Evolutionary conservation across 1,140 invertebrate genomes (phyloP).

Genomic region (Sinonovacula constricta): DNA sequence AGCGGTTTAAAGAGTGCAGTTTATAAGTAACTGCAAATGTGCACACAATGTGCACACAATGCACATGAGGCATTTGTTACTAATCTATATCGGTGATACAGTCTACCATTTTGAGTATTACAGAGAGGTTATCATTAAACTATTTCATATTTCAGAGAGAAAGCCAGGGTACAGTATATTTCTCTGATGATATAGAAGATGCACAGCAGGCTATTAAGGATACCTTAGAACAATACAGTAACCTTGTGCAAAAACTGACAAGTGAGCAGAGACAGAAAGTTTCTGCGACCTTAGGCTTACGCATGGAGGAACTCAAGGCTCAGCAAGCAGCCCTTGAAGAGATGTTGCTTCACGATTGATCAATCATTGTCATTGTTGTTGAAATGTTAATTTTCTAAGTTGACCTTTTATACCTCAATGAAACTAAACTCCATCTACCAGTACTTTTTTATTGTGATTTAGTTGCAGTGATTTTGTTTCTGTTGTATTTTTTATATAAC

Average conservation of each 20-base stretch:
- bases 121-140: too few species aligned
- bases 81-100: too few species aligned
- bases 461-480: background rate
- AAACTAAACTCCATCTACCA: too few species aligned
- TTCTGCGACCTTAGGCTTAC: constrained; percentile 57
- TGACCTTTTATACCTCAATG: too few species aligned
- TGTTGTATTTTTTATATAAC: background rate
- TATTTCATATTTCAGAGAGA: constrained; percentile 67
- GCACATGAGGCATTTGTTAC: too few species aligned
- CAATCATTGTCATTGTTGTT: background rate
- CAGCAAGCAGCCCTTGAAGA: constrained; percentile 62
- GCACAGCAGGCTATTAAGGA: constrained; percentile 59
- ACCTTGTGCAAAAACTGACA: constrained; percentile 51
- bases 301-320: constrained; percentile 68
- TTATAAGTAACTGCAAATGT: too few species aligned
- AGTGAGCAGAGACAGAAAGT: constrained; percentile 60
- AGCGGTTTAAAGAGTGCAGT: too few species aligned
- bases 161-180: constrained; percentile 63
- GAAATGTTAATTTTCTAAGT: background rate
- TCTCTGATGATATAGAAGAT: constrained; percentile 63
- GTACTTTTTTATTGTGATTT: background rate
- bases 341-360: background rate
- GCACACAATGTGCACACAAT: too few species aligned
- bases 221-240: constrained; percentile 60
- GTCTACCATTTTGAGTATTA: too few species aligned